Evolutionary conservation across 2,797 vertebrate species (phyloP), one percentile per base, ranked within the genome.

Genomic region (Dendrocincla fuliginosa): DNA sequence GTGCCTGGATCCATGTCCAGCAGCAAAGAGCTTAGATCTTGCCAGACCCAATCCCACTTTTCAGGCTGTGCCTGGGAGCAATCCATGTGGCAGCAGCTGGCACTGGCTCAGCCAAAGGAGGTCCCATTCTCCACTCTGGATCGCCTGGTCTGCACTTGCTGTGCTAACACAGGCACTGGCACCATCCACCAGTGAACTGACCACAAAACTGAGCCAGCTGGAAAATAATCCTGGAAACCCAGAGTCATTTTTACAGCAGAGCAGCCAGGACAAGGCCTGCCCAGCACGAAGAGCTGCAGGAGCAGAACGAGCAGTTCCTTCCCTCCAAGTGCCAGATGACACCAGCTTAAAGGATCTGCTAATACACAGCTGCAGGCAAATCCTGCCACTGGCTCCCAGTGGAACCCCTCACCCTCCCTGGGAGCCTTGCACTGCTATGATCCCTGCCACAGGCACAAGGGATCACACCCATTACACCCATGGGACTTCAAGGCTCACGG

Each of bases 1-100:
- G 44, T 10, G 52, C 33, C 74, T 4, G 7, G 13, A 46, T 15
- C 39, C 69, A 39, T 0, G 0, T 30, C 60, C 30, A 8, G 61
- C 61, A 63, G 70, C 56, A 56, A 33, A 42, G 68, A 32, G 68
- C 76, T 70, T 0, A 0, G 44, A 53, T 6, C 49, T 27, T 3
- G 32, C 6, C 30, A 53, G 47, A 73, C 3, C 27, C 5, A 2
- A 8, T 14, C 19, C 75, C 11, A 17, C 2, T 0, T 8, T 14
- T 12, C 68, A 55, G 78, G 59, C 78, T 69, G 68, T 3, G 46
- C 59, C 55, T n/a, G 59, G 63, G 49, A 52, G 49, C 3, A 0
- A 37, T 42, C 61, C 35, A 1, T 5, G 14, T 5, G 44, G 53
- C 59, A 30, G 35, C 18, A 70, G 78, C 49, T 59, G 86, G 50